A percentile compares a stretch with the other conserved stretches of the same genome.
These are phyloP conservation scores for Vireo griseus DNA, from an alignment of 2,797 vertebrate genomes.

Conservation along the genomic window DNA sequence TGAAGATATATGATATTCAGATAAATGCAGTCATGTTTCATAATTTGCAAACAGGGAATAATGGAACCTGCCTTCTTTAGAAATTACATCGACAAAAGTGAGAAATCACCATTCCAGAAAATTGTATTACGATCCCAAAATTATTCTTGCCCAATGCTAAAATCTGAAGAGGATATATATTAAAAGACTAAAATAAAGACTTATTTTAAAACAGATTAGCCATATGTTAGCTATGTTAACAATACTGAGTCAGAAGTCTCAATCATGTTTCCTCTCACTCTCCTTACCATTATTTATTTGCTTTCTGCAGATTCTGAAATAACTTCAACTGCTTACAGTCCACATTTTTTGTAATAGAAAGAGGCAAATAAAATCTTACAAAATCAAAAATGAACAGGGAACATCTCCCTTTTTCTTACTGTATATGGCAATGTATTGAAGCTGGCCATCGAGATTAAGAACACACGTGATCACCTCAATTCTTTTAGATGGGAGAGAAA, in stretches of 20 bases:
- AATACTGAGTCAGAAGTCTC: accelerated
- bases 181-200: not conserved
- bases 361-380: not conserved
- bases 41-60: not conserved
- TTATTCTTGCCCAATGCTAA: not conserved
- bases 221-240: not conserved
- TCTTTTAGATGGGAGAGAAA: slow-evolving; percentile 5
- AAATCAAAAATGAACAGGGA: not conserved
- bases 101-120: not conserved
- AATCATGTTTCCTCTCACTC: not conserved
- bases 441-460: slow-evolving; percentile 9
- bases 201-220: not conserved
- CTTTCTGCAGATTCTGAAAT: not conserved
- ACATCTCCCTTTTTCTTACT: not conserved
- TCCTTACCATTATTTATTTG: not conserved
- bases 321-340: not conserved
- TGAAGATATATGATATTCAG: not conserved
- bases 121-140: not conserved
- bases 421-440: not conserved
- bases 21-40: not conserved
- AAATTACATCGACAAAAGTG: not conserved
- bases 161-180: not conserved
- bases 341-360: not conserved
- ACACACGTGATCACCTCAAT: not conserved
- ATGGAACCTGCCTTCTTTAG: not conserved